Base-by-base conservation (phyloP, 2,113 vertebrate genomes). In the Catagonus wagneri region DNA sequence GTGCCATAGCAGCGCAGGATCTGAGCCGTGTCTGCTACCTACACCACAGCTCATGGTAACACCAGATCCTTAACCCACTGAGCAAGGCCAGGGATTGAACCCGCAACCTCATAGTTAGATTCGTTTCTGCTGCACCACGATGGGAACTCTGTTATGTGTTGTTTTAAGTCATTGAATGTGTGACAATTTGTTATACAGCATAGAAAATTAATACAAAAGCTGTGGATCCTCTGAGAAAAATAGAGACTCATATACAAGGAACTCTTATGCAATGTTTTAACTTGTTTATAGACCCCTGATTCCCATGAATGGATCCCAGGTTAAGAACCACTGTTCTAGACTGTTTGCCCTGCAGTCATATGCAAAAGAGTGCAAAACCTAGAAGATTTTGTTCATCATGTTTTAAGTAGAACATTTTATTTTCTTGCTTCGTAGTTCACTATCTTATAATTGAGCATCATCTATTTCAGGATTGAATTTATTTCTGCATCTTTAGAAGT, bases 391-490 rank as follows among this genome's bases (percentile, higher is more conserved):
- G 8, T 94, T 72, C 76, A 27, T 76, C 69, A 68, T 81, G 61
- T 79, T 92, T 81, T 22, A 29, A 81, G 29, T 25, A 78, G 34
- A 94, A 72, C 68, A 69, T 89, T 80, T 95, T 65, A 86, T 75
- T 72, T 88, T 69, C 50, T 89, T 84, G 25, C 36, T 84, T 91
- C 74, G 27, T 79, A 71, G 34, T 89, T 86, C 34, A 69, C 19
- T 76, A 56, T n/a, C 20, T 96, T 89, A 39, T 65, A 27, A 71
- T 60, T 39, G 58, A 92, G 8, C 36, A 84, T 83, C 89, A 54
- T 92, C 4, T 29, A 87, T 34, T 84, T 78, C n/a, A 69, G 32
- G 32, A 50, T 5, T 52, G 13, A 71, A 66, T 83, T 87, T 91
- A 29, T 25, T 66, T 93, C 54, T 95, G 58, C 63, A 88, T 29